These are phyloP conservation scores for Polymixis flavicincta DNA, from an alignment of 2,888 invertebrate species.

Conservation along the genomic window DNA sequence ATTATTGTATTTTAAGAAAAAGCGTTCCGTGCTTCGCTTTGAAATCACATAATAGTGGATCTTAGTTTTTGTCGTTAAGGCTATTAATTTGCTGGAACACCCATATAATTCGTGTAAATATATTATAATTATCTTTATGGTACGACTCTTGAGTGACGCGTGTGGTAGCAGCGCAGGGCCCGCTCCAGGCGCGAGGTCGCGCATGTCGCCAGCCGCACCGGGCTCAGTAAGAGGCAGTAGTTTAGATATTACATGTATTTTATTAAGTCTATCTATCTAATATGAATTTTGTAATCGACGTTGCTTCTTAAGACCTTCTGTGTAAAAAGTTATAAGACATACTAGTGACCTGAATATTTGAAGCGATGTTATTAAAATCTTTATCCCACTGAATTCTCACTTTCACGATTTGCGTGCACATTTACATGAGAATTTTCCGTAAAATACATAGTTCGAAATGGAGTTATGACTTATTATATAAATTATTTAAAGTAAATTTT, in stretches of 20 bases:
- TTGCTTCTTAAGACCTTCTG: slow-evolving; percentile 90
- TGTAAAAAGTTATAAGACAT: slow-evolving; percentile 90
- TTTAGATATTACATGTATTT: slow-evolving; percentile 90
- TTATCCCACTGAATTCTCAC: slow-evolving; percentile 89
- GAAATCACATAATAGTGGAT: slow-evolving; percentile 89
- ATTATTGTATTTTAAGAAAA: slow-evolving; percentile 86
- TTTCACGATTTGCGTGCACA: slow-evolving; percentile 88
- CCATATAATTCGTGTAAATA: slow-evolving; percentile 90
- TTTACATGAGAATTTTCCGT: slow-evolving; percentile 86
- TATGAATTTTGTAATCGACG: slow-evolving; percentile 90
- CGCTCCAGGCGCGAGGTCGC: slow-evolving; percentile 43
- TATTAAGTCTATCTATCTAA: slow-evolving; percentile 88
- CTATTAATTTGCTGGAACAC: slow-evolving; percentile 89
- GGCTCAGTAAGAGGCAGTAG: slow-evolving; percentile 81
- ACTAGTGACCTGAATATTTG: slow-evolving; percentile 91
- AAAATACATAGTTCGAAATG: slow-evolving; percentile 85
- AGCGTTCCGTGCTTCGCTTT: slow-evolving; percentile 87
- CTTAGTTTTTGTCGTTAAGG: slow-evolving; percentile 89
- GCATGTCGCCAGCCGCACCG: slow-evolving; percentile 62
- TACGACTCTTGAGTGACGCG: slow-evolving; percentile 83
- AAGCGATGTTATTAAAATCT: slow-evolving; percentile 86
- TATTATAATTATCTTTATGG: slow-evolving; percentile 88
- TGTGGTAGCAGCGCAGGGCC: slow-evolving; percentile 56
- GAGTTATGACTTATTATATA: slow-evolving; percentile 88
- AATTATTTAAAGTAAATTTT: slow-evolving; percentile 89